Conservation (phyloP, 1,140 invertebrate species). For the Drosophila truncata region DNA sequence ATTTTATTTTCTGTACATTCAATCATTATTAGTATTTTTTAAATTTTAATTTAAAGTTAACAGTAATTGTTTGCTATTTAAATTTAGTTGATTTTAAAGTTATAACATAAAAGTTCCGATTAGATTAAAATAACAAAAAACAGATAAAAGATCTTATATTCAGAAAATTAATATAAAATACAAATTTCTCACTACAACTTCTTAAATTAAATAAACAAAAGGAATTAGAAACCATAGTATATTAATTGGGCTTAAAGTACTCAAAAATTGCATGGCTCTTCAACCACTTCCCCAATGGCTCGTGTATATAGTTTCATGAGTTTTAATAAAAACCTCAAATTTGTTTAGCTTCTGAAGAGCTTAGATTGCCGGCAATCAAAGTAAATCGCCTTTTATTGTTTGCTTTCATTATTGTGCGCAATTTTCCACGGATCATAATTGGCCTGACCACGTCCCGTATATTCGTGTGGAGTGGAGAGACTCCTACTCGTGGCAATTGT, state of each 20-base stretch:
- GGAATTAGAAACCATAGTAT: background rate
- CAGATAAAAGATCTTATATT: background rate
- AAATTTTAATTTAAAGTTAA: background rate
- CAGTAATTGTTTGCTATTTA: background rate
- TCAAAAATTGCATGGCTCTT: background rate
- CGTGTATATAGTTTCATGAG: conserved; percentile 3
- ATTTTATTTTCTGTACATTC: background rate
- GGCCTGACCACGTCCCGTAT: conserved; percentile 29
- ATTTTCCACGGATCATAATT: conserved; percentile 57
- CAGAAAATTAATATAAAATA: background rate
- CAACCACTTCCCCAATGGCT: background rate
- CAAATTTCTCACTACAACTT: background rate
- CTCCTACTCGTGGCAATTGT: conserved; percentile 40
- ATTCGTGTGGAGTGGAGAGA: background rate
- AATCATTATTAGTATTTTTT: background rate
- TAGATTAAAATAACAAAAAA: background rate
- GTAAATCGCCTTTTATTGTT: conserved; percentile 24
- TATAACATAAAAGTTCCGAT: background rate
- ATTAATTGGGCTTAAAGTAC: background rate
- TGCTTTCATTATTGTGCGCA: conserved; percentile 37
- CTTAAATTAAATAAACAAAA: background rate
- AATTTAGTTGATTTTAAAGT: background rate
- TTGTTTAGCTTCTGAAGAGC: conserved; percentile 9
- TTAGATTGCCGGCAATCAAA: conserved; percentile 28
- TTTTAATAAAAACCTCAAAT: conserved; percentile 3